Base-by-base conservation (phyloP, 2,113 vertebrate genomes). In the Embiotoca jacksoni region DNA sequence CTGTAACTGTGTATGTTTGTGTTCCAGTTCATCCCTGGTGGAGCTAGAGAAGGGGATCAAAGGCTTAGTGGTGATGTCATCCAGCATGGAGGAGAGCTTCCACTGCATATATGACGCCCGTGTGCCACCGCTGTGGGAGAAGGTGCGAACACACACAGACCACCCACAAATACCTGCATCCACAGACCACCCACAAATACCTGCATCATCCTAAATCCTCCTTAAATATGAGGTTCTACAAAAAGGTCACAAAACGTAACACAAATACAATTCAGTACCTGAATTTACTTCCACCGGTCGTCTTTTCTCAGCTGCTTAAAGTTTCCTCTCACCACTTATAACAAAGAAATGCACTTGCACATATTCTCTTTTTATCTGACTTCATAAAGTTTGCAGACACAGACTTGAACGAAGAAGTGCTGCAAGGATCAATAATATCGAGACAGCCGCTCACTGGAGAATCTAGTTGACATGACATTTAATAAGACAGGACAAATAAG, bases 11-110 rank as follows among this genome's bases (percentile, higher is more conserved):
- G 35, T 83, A 11, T 79, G 62, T 85, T 35, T 82, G 44, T 85
- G 30, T 83, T 77, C 6, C 44, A 97, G 97, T 32, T 90, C 71
- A 0, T 97, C 96, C 7, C 89, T 97, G 80, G 80, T 84, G 53
- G 95, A 97, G 73, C 92, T 98, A 74, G 95, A 97, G 89, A 96
- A 92, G 57, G 96, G 96, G 7, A 96, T 98, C 73, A 96, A 95
- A 86, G 96, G 96, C 5, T 92, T 96, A 36, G 96, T 96, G 54
- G 96, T 98, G 89, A 97, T 98, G 97, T 96, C 96, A 3, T 92
- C 95, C 6, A 94, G 91, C 60, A 91, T 97, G 89, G 96, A 98
- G 85, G 96, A 97, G 91, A 97, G 93, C 35, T 97, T 97, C 89
- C 91, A 94, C 76, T 96, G 91, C 78, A 97, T 98, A 68, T 88